A percentile compares a stretch with the other conserved stretches of the same genome.
Evolutionary conservation across 2,888 invertebrate species (phyloP).

Genomic region (Lithophane socia): DNA sequence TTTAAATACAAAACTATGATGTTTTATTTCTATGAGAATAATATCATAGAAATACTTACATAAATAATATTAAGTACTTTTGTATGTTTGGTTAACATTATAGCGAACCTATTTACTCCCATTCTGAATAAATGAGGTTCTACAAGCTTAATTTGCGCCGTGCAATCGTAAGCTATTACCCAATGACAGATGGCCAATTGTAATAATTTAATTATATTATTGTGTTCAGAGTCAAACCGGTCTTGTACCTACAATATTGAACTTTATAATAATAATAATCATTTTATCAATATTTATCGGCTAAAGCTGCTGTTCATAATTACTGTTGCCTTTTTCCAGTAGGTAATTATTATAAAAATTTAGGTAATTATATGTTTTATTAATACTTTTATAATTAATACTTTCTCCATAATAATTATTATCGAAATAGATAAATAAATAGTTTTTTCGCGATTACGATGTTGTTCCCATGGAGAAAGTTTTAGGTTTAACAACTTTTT

Average conservation of each 20-base stretch:
- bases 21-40: neutral
- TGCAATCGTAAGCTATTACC: conserved; percentile 14
- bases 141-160: neutral
- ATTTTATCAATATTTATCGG: neutral
- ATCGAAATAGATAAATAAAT: too few relatives aligned
- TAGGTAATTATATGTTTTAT: too few relatives aligned
- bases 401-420: neutral
- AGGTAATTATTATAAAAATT: too few relatives aligned
- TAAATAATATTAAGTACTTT: neutral
- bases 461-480: neutral
- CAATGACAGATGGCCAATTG: neutral
- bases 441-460: neutral
- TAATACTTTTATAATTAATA: neutral
- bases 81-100: neutral
- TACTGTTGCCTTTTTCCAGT: neutral
- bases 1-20: neutral
- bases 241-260: conserved; percentile 8
- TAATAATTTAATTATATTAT: conserved; percentile 1
- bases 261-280: neutral
- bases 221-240: neutral
- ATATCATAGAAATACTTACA: neutral
- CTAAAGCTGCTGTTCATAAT: neutral
- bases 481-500: neutral
- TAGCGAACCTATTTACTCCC: neutral
- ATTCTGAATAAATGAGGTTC: neutral